Evolutionary conservation across 2,888 invertebrate genomes (phyloP).

Genomic region (Drosophila prostipennis): DNA sequence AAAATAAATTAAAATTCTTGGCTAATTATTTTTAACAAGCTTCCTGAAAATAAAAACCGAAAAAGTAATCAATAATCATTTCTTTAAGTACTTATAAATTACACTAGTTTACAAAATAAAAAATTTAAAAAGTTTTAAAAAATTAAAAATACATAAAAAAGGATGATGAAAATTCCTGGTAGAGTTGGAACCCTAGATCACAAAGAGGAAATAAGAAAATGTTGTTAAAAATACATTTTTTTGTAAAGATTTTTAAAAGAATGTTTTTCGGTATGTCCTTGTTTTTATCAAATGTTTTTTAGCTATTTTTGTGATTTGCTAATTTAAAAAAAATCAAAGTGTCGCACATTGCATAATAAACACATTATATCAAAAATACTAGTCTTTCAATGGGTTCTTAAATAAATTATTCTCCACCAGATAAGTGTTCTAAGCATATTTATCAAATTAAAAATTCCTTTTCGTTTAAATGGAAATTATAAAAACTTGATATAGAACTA

Average conservation of each 20-base stretch:
- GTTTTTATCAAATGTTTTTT: too few species aligned
- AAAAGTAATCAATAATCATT: not conserved
- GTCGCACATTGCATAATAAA: not conserved
- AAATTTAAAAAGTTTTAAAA: too few species aligned
- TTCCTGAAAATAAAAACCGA: not conserved
- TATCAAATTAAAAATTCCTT: slow-evolving; percentile 8
- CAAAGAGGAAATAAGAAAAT: too few species aligned
- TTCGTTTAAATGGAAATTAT: not conserved
- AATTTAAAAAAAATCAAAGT: not conserved
- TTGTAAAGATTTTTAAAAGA: too few species aligned
- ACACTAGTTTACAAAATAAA: too few species aligned
- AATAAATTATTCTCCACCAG: not conserved
- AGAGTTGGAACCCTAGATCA: too few species aligned
- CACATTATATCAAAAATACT: not conserved
- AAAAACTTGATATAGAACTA: slow-evolving; percentile 15
- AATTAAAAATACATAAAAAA: too few species aligned
- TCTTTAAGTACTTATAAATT: rapidly evolving
- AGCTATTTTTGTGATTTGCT: not conserved
- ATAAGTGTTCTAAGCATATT: slow-evolving; percentile 14
- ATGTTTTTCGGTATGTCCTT: too few species aligned
- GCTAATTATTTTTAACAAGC: not conserved
- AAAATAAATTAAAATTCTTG: not conserved
- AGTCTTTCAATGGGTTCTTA: not conserved
- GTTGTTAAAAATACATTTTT: too few species aligned
- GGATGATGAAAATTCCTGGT: too few species aligned